A percentile compares a stretch with the other conserved stretches of the same genome.
These are phyloP conservation scores for Philereme vetulata DNA, from an alignment of 2,888 invertebrate genomes.

Conservation along the genomic window DNA sequence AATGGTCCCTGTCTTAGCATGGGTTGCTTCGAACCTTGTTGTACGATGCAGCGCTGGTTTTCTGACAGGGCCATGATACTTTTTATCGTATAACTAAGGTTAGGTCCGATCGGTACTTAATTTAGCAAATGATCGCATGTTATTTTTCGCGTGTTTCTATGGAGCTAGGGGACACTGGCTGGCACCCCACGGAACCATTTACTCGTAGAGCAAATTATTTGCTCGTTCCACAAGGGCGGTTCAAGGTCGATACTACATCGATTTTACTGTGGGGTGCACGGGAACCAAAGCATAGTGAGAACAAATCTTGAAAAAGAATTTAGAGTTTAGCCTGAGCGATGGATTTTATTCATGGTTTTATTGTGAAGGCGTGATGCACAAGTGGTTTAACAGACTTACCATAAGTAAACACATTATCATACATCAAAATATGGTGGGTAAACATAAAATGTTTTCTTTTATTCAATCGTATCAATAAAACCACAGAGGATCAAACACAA, in stretches of 20 bases:
- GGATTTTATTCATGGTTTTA: slow-evolving; percentile 1
- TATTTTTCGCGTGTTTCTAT: slow-evolving; percentile 24
- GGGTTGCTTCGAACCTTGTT: too few species aligned
- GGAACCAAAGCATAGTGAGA: slow-evolving; percentile 31
- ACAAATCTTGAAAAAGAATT: slow-evolving; percentile 23
- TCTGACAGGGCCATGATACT: too few species aligned
- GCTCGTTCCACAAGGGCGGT: slow-evolving; percentile 60
- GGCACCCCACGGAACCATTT: slow-evolving; percentile 43
- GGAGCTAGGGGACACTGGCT: slow-evolving; percentile 32
- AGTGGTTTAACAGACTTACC: background rate
- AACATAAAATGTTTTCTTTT: too few species aligned
- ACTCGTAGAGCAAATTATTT: slow-evolving; percentile 55
- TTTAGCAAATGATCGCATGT: slow-evolving; percentile 20
- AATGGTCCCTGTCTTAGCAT: too few species aligned
- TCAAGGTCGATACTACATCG: slow-evolving; percentile 71
- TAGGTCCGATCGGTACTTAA: slow-evolving; percentile 1
- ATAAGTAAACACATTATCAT: too few species aligned
- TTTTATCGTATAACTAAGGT: too few species aligned
- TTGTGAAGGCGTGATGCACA: background rate
- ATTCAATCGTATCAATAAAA: too few species aligned
- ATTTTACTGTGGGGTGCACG: slow-evolving; percentile 56
- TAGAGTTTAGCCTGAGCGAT: slow-evolving; percentile 2
- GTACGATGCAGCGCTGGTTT: too few species aligned
- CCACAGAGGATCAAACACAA: too few species aligned
- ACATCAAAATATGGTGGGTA: too few species aligned